Evolutionary conservation across 2,797 vertebrate genomes (phyloP).

Genomic region (Centropyge bicolor): DNA sequence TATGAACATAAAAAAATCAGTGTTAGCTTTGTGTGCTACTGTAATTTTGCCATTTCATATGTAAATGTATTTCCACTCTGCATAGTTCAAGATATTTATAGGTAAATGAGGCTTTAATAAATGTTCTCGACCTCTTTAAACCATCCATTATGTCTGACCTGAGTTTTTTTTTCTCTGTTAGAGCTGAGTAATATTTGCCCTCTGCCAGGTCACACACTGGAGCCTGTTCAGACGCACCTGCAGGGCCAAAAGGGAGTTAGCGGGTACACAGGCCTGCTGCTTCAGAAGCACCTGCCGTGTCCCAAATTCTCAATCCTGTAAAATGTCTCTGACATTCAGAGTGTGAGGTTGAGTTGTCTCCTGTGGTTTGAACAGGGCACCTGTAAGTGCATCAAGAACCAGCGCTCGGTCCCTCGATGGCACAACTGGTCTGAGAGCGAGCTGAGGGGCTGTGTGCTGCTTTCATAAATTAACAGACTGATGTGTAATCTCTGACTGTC

Average conservation of each 20-base stretch:
- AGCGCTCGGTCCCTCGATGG: constrained; percentile 13
- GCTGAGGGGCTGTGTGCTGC: constrained; percentile 6
- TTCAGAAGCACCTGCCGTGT: constrained; percentile 35
- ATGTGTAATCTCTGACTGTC: background rate
- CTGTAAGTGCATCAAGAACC: constrained; percentile 31
- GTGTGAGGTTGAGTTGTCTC: constrained; percentile 27
- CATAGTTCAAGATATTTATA: background rate
- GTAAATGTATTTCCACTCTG: constrained; percentile 1
- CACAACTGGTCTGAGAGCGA: constrained; percentile 24
- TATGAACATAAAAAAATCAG: background rate
- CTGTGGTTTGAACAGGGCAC: constrained; percentile 26
- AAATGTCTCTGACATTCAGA: constrained; percentile 44
- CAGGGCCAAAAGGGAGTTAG: constrained; percentile 4
- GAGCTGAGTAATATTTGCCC: background rate
- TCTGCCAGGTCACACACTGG: constrained; percentile 12
- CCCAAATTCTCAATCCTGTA: constrained; percentile 18
- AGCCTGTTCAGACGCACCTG: constrained; percentile 31
- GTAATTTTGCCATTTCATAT: background rate
- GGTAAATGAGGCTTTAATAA: background rate
- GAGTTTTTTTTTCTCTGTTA: background rate
- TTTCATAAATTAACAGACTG: constrained; percentile 23
- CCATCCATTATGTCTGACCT: background rate
- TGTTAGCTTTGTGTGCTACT: background rate
- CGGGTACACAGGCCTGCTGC: constrained; percentile 9
- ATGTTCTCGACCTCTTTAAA: background rate